Evolutionary conservation across 2,888 invertebrate species (phyloP), one percentile per base, ranked within the genome.

Genomic region (Sycophila texana): DNA sequence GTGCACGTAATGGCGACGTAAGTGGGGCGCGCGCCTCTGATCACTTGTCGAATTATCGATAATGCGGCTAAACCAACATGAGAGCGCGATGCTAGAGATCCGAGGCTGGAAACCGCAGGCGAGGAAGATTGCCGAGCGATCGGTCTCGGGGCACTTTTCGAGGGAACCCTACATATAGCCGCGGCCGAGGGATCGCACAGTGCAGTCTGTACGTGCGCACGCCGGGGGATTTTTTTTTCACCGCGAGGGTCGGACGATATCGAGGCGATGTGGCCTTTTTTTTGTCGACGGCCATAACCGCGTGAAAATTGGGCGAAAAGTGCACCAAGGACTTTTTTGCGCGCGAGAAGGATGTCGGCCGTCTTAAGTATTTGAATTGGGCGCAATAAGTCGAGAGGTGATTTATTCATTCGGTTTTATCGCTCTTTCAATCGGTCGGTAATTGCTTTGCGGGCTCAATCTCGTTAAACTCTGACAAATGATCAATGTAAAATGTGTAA

Each of bases 21-120:
- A 86, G 86, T 84, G 83, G 84, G 84, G 84, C 77, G 68, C 66
- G 80, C 77, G 82, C 82, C 77, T n/a, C 47, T 82, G 84, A 85
- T 85, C 88, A 88, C 87, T 89, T 88, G 88, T 89, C 89, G 87
- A 90, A 90, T 90, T 89, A 90, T 88, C 89, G 89, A 87, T 89
- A 89, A 89, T 89, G 87, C 87, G 85, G 86, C 86, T 89, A 89
- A 90, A 89, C 88, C 89, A 90, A 90, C 89, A 89, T 89, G 85
- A 85, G 5, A 30, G 22, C 22, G 20, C 60, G 22, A 22, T 5
- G 22, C 60, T 7, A 22, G 26, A 60, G 60, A 26, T 14, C 22
- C 20, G 22, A 57, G 73, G 22, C 65, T 26, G 82, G 82, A 86
- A 86, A 86, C 85, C 86, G 84, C 86, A 86, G 84, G 83, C 74